Base-by-base conservation (phyloP, 2,888 invertebrate genomes). In the Gastracanthus pulcherrimus region DNA sequence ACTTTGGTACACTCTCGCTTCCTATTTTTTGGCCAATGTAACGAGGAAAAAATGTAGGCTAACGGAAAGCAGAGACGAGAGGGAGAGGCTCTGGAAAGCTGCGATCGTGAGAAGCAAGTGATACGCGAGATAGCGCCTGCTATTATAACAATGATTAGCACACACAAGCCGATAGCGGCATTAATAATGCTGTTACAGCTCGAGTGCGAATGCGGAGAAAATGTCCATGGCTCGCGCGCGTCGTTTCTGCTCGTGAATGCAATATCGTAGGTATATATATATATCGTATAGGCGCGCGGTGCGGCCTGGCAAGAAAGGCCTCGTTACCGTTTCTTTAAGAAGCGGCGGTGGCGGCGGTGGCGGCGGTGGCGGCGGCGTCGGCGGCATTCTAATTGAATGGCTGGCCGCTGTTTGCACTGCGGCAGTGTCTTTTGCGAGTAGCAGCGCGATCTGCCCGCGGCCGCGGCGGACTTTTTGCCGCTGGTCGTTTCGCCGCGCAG, bases 311-410 rank as follows among this genome's bases (percentile, higher is more conserved):
- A 83, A 86, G 86, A 85, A 86, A 85, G 85, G 82, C 84, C 87
- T 87, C 84, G 87, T 88, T 88, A 88, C 86, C 85, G 85, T 87
- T 86, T 87, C 86, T 86, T 87, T 85, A n/a, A n/a, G n/a, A n/a
- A n/a, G n/a, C 83, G 86, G 85, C 85, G 84, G 75, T 84, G 85
- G 76, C 84, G 82, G 26, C 51, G 48, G 29, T 38, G 38, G 38
- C 62, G 58, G 58, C 58, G 6, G 23, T 19, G 19, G 55, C 58
- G 9, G 62, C 60, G 6, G 60, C 62, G n/a, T 29, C 62, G 7
- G 34, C 34, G 34, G 19, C 62, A 62, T 64, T 55, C 51, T 64
- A 64, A 71, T 71, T 71, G 51, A 64, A 55, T 55, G 64, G 23
- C 6, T 2, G 36, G 45, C 45, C 16, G 45, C 45, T 45, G 16